These are phyloP conservation scores for Miichthys miiuy DNA, from an alignment of 2,797 vertebrate species.

Conservation along the genomic window DNA sequence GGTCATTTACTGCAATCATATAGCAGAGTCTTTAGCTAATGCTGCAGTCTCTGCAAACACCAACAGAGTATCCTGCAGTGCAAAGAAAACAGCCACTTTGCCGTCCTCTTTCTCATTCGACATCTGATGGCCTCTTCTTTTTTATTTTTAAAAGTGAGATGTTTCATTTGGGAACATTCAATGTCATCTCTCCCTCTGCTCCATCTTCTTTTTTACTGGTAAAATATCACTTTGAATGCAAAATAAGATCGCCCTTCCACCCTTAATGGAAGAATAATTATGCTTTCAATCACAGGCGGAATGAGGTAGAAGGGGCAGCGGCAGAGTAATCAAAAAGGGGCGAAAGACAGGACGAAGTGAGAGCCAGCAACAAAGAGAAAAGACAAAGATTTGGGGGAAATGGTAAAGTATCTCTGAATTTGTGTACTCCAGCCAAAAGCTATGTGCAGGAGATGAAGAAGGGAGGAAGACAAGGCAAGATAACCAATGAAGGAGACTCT, in stretches of 20 bases:
- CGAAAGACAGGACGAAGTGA: not conserved
- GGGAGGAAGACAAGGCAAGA: not conserved
- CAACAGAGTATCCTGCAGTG: not conserved
- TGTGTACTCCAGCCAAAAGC: not conserved
- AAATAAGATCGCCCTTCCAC: constrained; percentile 28
- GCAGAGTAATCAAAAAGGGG: constrained; percentile 14
- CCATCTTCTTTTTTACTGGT: not conserved
- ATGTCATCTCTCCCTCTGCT: not conserved
- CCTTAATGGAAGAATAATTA: constrained; percentile 22
- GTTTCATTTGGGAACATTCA: constrained; percentile 18
- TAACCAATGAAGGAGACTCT: not conserved
- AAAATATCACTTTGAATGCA: constrained; percentile 12
- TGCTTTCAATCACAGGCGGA: constrained; percentile 1
- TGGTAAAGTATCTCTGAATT: not conserved
- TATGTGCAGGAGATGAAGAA: not conserved
- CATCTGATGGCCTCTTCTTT: not conserved
- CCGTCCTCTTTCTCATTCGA: not conserved
- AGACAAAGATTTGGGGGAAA: constrained; percentile 8
- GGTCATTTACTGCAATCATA: constrained; percentile 33
- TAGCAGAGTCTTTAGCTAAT: constrained; percentile 25
- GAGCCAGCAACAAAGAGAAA: constrained; percentile 5
- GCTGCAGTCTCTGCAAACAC: constrained; percentile 12
- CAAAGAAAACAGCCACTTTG: too few species aligned
- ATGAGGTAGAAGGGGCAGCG: constrained; percentile 6
- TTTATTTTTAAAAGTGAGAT: not conserved